A percentile compares a stretch with the other conserved stretches of the same genome.
phyloP scores from a whole-genome alignment of 1,140 invertebrate genomes.

The Lordiphosa collinella region DNA sequence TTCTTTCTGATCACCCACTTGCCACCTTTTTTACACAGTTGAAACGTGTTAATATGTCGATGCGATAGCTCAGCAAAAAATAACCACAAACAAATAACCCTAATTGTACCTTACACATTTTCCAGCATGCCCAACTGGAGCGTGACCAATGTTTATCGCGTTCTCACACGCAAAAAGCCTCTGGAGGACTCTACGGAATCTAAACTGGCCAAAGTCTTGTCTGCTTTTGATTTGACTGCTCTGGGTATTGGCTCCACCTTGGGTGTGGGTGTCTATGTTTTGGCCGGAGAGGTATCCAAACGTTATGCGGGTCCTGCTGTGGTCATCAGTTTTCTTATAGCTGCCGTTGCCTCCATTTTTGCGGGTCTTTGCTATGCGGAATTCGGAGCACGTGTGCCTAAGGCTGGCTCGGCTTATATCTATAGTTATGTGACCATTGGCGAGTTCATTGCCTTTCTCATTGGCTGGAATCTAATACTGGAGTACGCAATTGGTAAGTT shows the following conservation, averaged over 20 bases:
- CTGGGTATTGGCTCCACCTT: slow-evolving; percentile 93
- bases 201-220: slow-evolving; percentile 88
- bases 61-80: slow-evolving; percentile 55
- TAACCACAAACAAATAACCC: not conserved
- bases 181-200: slow-evolving; percentile 80
- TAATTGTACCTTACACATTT: slow-evolving; percentile 13
- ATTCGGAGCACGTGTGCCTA: slow-evolving; percentile 92
- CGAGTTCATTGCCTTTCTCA: slow-evolving; percentile 88
- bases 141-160: slow-evolving; percentile 58
- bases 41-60: slow-evolving; percentile 61
- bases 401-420: slow-evolving; percentile 91
- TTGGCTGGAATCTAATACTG: slow-evolving; percentile 94
- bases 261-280: slow-evolving; percentile 95
- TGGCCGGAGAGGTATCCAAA: slow-evolving; percentile 93
- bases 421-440: slow-evolving; percentile 94
- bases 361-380: slow-evolving; percentile 94
- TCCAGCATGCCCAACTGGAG: slow-evolving; percentile 68
- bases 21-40: slow-evolving; percentile 12
- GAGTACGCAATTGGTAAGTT: slow-evolving; percentile 92
- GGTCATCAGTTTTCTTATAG: slow-evolving; percentile 91
- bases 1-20: slow-evolving; percentile 13
- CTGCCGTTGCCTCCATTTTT: slow-evolving; percentile 92
- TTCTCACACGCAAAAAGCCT: slow-evolving; percentile 69
- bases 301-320: slow-evolving; percentile 92
- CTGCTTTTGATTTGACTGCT: slow-evolving; percentile 88